Base-by-base conservation (phyloP, 2,113 vertebrate genomes). In the Xiphorhynchus elegans region DNA sequence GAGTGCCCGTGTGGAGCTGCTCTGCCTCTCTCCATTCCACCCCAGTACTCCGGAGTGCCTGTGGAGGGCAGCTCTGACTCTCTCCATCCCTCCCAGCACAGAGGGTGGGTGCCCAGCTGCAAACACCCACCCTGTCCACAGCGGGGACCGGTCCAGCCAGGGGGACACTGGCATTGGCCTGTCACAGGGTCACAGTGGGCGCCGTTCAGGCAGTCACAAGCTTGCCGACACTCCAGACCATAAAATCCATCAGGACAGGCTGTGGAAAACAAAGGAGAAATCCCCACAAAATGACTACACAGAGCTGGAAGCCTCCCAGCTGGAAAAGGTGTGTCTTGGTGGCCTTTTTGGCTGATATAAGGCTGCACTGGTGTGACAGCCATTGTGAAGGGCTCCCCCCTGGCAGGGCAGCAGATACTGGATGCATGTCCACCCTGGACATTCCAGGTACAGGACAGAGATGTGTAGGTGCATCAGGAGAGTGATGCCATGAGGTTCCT, bases 231-330 rank as follows among this genome's bases (percentile, higher is more conserved):
- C 75, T 99, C 99, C 88, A 99, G 58, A 1, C 99, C 99, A 0
- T 98, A 98, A 97, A 99, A 99, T 33, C 99, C 99, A 10, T 98
- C 98, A 0, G 99, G 99, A 96, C 99, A 99, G 8, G 98, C 99
- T 99, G 97, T 2, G 6, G 90, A 12, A 82, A 74, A 89, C n/a
- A 58, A 69, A 59, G 62, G 31, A 77, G 13, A 93, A 80, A 78
- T 37, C 17, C 49, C 46, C 60, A 17, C 19, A 62, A 40, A 67
- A 64, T 4, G 24, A n/a, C 63, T 28, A 1, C 3, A 4, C 25
- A 39, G 62, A 62, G 83, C 47, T 88, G 84, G 66, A 47, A 56
- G 17, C 15, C 13, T n/a, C 21, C 47, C 52, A 12, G 44, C 6
- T 16, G 39, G 40, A 40, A 62, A n/a, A 19, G 39, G 4, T 19